phyloP scores from a whole-genome alignment of 2,113 vertebrate species.

The Myotis yumanensis region DNA sequence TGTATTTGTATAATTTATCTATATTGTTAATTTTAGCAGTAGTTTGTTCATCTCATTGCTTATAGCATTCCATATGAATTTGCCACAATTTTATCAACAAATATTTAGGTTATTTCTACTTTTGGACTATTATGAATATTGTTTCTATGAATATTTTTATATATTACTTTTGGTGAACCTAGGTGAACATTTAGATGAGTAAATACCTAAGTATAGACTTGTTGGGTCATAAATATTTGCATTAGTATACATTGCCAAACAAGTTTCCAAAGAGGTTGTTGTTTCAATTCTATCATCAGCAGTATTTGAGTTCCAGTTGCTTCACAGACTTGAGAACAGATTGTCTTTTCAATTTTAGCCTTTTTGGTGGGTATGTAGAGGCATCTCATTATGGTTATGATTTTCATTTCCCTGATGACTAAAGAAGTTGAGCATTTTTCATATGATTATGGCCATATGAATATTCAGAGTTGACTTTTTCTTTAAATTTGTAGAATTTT shows the following conservation, averaged over 20 bases:
- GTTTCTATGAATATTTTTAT: not conserved
- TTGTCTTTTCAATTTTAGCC: not conserved
- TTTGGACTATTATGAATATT: not conserved
- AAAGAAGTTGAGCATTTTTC: conserved; percentile 19
- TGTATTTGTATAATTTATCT: not conserved
- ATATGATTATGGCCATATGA: conserved; percentile 8
- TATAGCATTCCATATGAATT: not conserved
- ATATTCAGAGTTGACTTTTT: conserved; percentile 1
- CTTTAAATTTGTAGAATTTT: conserved; percentile 15
- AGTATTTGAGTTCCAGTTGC: not conserved
- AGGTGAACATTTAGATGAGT: not conserved
- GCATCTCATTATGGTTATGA: conserved; percentile 8
- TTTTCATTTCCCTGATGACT: not conserved
- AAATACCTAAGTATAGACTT: not conserved
- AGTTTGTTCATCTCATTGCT: not conserved
- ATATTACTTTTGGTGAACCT: not conserved
- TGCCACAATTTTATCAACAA: not conserved
- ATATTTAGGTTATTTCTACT: not conserved
- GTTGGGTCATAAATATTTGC: not conserved
- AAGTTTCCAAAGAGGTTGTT: not conserved
- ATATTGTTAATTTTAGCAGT: not conserved
- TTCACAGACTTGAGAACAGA: not conserved
- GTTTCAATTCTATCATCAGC: not conserved
- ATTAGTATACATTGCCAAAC: not conserved
- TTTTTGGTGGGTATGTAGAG: not conserved